Evolutionary conservation across 1,140 invertebrate species (phyloP), one percentile per base, ranked within the genome.

Genomic region (Lysiphlebus fabarum): DNA sequence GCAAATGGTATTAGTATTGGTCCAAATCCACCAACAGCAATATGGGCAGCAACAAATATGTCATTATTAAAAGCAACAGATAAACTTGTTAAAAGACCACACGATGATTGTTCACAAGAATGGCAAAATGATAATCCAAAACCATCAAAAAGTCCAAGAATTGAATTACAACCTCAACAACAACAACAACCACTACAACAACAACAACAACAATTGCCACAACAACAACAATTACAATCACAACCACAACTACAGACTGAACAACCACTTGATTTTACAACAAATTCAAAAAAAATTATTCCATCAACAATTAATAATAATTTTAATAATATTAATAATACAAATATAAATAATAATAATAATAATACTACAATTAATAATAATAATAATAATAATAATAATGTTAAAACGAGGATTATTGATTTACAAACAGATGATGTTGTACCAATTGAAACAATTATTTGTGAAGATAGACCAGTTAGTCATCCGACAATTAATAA

Each of bases 21-120:
- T 0, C 78, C 77, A 0, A 80, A 78, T 53, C 76, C 77, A 3
- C 77, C 77, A 0, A 78, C 76, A 4, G 76, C 77, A 0, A 78
- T 80, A 42, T 78, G 77, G 77, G 77, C 77, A 0, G 73, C 77
- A 0, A 78, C 77, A 1, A 80, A 80, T 50, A 80, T 80, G 77
- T 80, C 77, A 0, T 60, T 78, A 0, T 67, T 80, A 0, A 80
- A 78, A 45, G 73, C 75, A 4, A 78, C 76, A 1, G 77, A 80
- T 14, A 80, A 80, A 40, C 56, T 80, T 8, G 72, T 65, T 6
- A 78, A 80, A 53, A 71, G 77, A 58, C 72, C 74, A 6, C 72
- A 76, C 53, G 75, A 76, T 0, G 73, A 76, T 0, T 11, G 64
- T 0, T 57, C 67, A 56, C 67, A 69, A 11, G 69, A 71, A 14